Evolutionary conservation across 1,140 invertebrate species (phyloP), one percentile per base, ranked within the genome.

Genomic region (Diabrotica undecimpunctata): DNA sequence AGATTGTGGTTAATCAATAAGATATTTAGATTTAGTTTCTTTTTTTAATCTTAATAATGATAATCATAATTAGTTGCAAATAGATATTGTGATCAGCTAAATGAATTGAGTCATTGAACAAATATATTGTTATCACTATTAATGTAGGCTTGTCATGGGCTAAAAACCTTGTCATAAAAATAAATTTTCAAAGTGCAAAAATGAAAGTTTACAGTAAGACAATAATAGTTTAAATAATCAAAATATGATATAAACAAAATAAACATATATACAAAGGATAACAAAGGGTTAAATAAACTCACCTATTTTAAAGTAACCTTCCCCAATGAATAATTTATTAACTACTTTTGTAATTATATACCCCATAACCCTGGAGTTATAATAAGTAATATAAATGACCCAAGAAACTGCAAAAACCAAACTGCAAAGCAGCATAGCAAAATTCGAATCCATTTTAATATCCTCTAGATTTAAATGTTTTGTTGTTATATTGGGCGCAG

Each of bases 321-420:
- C 86, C 78, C 87, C 87, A 69, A 92, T 89, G 75, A 93, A 87
- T 79, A 97, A 92, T 75, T 87, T 87, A 81, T 97, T 98, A 25
- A 95, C 83, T 55, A 97, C 83, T 80, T 90, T 90, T 35, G 95
- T 97, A 61, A 97, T 81, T 74, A 98, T 87, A 74, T 92, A 91
- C 39, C 95, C 96, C 64, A 95, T 83, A 5, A 98, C 85, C 69
- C 96, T 86, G 35, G 95, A 97, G 80, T 97, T 96, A 81, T 97
- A 98, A 81, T 95, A 97, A 9, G 93, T 91, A 72, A 96, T 92
- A 81, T 97, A 98, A 68, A 95, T 89, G 39, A 96, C 88, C 95
- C 95, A 98, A 36, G 85, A 83, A 72, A 94, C 90, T 11, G 89
- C 89, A 63, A 88, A 88, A 61, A 90, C 83, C 13, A 96, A 83